phyloP scores from a whole-genome alignment of 2,797 vertebrate species.

The Hippoglossus hippoglossus region DNA sequence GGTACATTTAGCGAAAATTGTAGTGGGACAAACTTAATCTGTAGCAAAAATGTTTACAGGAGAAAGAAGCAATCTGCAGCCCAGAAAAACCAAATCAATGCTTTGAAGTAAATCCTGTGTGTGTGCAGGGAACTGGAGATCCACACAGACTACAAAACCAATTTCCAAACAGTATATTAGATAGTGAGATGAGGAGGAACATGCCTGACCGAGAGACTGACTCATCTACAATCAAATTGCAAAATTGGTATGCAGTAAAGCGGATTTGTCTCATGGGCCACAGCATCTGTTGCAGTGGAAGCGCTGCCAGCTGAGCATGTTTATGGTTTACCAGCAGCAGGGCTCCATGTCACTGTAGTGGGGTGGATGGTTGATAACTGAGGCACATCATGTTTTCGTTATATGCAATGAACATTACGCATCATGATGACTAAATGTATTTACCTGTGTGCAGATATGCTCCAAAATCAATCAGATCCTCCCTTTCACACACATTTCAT shows the following conservation, averaged over 20 bases:
- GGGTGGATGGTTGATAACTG: conserved; percentile 24
- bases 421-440: conserved; percentile 12
- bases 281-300: conserved; percentile 70
- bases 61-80: background rate
- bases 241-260: conserved; percentile 66
- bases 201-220: conserved; percentile 51
- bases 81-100: conserved; percentile 12
- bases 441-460: conserved; percentile 8
- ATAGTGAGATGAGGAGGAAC: conserved; percentile 49
- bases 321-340: conserved; percentile 61
- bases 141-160: conserved; percentile 26
- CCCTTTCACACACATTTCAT: conserved; percentile 13
- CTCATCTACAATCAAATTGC: conserved; percentile 69
- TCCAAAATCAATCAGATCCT: conserved; percentile 7
- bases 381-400: conserved; percentile 3
- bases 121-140: conserved; percentile 16
- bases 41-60: background rate
- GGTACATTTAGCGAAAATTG: background rate
- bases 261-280: conserved; percentile 69
- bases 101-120: conserved; percentile 6
- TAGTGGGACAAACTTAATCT: background rate
- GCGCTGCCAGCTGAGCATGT: conserved; percentile 68
- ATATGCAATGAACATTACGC: background rate
- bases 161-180: conserved; percentile 41
- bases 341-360: conserved; percentile 32